phyloP scores from a whole-genome alignment of 1,140 invertebrate species.

The Drosophila nebulosa region DNA sequence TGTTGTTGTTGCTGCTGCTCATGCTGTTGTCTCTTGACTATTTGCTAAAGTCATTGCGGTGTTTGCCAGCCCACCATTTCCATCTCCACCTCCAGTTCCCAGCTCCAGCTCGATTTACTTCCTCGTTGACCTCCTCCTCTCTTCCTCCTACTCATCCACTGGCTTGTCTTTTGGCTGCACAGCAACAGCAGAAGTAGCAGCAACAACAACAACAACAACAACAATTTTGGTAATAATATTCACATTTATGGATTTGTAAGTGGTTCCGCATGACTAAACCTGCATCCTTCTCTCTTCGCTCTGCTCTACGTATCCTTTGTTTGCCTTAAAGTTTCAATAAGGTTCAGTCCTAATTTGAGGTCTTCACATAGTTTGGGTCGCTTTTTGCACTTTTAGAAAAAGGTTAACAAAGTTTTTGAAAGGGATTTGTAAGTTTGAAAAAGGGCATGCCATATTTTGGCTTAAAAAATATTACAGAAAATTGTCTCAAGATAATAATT shows the following conservation, averaged over 20 bases:
- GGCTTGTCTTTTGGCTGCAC: conserved; percentile 19
- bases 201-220: conserved; percentile 40
- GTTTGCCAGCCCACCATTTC: conserved; percentile 24
- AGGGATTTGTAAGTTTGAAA: neutral
- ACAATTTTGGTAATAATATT: conserved; percentile 75
- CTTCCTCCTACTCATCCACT: conserved; percentile 8
- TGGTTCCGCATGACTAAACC: conserved; percentile 69
- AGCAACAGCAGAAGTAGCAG: conserved; percentile 54
- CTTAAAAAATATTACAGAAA: neutral
- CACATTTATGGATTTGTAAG: conserved; percentile 79
- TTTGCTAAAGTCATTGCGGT: conserved; percentile 77
- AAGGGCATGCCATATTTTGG: neutral
- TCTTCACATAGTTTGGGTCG: neutral
- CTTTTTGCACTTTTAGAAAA: conserved; percentile 29
- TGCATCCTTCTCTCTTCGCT: conserved; percentile 35
- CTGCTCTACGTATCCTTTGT: neutral
- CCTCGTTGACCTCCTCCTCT: no score
- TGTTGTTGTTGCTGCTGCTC: conserved; percentile 36
- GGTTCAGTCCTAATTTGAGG: conserved; percentile 66
- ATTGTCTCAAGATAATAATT: neutral
- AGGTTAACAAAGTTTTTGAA: neutral
- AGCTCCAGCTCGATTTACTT: no score
- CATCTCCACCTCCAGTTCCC: conserved; percentile 7
- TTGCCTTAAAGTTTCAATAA: conserved; percentile 58
- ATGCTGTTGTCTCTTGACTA: conserved; percentile 60